These are phyloP conservation scores for Orthonyx spaldingii DNA, from an alignment of 2,113 vertebrate genomes.

Conservation along the genomic window DNA sequence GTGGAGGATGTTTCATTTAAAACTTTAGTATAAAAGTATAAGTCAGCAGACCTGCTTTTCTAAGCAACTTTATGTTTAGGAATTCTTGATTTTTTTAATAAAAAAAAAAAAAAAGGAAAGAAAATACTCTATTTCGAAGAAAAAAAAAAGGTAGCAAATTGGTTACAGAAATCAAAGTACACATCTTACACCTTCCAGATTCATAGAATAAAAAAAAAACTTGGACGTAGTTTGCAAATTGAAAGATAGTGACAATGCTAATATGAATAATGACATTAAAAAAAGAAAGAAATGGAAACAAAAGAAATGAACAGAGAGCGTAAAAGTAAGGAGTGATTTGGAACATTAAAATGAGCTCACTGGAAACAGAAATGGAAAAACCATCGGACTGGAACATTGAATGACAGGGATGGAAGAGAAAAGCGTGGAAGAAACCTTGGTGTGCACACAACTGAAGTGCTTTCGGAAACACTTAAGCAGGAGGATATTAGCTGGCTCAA, in stretches of 20 bases:
- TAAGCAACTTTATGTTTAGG: background rate
- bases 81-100: background rate
- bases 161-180: background rate
- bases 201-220: background rate
- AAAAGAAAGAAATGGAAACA: background rate
- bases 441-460: background rate
- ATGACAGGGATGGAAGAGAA: slow-evolving; percentile 8
- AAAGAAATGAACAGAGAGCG: background rate
- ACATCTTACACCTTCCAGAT: background rate
- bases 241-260: background rate
- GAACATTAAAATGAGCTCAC: slow-evolving; percentile 19
- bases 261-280: background rate
- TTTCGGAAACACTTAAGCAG: slow-evolving; percentile 19
- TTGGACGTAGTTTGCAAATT: background rate
- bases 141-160: background rate
- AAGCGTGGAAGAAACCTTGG: background rate
- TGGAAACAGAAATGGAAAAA: slow-evolving; percentile 60
- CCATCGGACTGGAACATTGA: background rate
- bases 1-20: background rate
- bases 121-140: background rate
- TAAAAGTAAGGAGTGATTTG: background rate
- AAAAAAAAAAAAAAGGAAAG: background rate
- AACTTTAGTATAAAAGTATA: background rate
- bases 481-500: slow-evolving; percentile 32
- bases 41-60: background rate